phyloP scores from a whole-genome alignment of 2,797 vertebrate species.

The Microctenopoma steveboyesi region DNA sequence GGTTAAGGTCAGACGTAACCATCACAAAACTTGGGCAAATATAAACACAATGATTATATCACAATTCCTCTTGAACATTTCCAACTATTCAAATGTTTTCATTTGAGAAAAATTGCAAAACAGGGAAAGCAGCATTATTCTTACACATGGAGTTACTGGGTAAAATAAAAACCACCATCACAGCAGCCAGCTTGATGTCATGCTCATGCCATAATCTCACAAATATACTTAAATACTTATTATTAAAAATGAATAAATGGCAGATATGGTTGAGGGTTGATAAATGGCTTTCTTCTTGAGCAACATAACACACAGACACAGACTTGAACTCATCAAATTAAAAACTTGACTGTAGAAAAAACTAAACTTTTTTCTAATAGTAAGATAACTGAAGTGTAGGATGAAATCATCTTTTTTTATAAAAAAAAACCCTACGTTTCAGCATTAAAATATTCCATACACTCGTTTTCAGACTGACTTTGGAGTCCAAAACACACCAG shows the following conservation, averaged over 20 bases:
- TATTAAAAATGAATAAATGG: conserved; percentile 23
- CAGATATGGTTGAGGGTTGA: conserved; percentile 15
- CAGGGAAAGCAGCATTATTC: conserved; percentile 41
- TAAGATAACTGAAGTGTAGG: conserved; percentile 25
- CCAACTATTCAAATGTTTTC: conserved; percentile 4
- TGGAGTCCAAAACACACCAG: background rate
- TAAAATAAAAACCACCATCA: conserved; percentile 31
- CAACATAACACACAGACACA: conserved; percentile 25
- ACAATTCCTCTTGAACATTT: conserved; percentile 14
- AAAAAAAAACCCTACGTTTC: conserved; percentile 10
- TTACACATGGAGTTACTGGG: conserved; percentile 16
- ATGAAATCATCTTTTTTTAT: background rate
- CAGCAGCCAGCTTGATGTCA: conserved; percentile 42
- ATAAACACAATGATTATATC: conserved; percentile 11
- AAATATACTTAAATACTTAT: conserved; percentile 31
- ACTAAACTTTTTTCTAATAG: conserved; percentile 33
- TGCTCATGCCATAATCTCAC: conserved; percentile 63
- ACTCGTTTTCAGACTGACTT: background rate
- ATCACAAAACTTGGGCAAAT: conserved; percentile 5
- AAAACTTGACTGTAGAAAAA: conserved; percentile 32
- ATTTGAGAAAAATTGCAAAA: conserved; percentile 14
- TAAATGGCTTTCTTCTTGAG: conserved; percentile 22
- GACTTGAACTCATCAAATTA: conserved; percentile 19
- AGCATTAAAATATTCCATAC: conserved; percentile 16
- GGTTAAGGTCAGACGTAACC: background rate